A percentile compares a stretch with the other conserved stretches of the same genome.
Evolutionary conservation across 2,113 vertebrate genomes (phyloP).

Genomic region (Macheiramphus alcinus): DNA sequence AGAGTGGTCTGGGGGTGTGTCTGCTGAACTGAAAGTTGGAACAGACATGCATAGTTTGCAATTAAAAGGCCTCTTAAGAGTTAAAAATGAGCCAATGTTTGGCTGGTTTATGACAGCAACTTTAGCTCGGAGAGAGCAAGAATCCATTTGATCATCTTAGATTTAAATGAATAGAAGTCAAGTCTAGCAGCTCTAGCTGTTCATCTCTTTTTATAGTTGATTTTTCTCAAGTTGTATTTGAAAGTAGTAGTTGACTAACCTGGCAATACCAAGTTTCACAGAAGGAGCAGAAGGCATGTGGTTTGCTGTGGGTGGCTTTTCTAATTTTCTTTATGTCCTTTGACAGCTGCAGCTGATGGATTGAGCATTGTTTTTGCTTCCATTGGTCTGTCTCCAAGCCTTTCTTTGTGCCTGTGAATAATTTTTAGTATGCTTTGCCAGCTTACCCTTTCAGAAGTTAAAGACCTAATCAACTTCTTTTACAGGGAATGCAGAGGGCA

Average conservation of each 20-base stretch:
- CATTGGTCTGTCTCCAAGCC: background rate
- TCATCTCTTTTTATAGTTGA: background rate
- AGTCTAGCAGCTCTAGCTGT: background rate
- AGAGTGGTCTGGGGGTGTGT: background rate
- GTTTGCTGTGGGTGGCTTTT: background rate
- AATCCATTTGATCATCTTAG: background rate
- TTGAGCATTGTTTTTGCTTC: background rate
- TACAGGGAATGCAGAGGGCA: constrained; percentile 93
- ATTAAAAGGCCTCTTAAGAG: background rate
- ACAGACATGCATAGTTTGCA: background rate
- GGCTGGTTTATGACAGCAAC: background rate
- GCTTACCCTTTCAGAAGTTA: background rate
- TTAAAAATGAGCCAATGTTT: background rate
- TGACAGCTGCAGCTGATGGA: background rate
- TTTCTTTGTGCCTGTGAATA: background rate
- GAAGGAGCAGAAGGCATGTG: background rate
- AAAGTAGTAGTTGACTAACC: background rate
- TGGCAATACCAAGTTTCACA: background rate
- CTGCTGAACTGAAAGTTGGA: background rate
- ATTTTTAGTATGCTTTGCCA: background rate
- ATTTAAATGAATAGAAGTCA: background rate
- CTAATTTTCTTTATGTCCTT: background rate
- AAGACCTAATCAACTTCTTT: background rate
- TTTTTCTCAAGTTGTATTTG: background rate
- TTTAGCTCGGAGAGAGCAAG: background rate